Base-by-base conservation (phyloP, 2,113 vertebrate genomes). In the Sebastes fasciatus region DNA sequence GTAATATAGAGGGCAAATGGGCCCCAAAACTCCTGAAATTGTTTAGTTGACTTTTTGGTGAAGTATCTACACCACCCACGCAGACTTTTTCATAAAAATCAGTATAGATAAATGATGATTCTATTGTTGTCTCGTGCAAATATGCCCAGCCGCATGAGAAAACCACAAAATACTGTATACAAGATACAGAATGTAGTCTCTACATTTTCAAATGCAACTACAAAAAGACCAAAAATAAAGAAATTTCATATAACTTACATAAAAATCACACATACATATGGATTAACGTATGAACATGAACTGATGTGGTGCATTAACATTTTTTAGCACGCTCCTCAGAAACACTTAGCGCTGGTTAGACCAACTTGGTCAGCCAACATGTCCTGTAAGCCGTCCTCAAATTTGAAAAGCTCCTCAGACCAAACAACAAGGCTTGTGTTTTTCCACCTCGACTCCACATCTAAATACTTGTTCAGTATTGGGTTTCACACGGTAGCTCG, bases 391-490 rank as follows among this genome's bases (percentile, higher is more conserved):
- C 79, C 61, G 14, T 76, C 68, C 71, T 77, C 87, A 89, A 77
- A 90, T 86, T 82, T 68, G 51, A 88, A 87, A 87, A 87, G 63
- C 85, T 94, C 79, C 74, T 76, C 73, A 80, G 85, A 84, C 85
- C 71, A 86, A 92, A 86, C 82, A 82, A 78, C 79, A 89, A 72
- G 49, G 14, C 65, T 83, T 64, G 49, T 89, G 87, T 89, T 90
- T 86, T 84, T 85, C 72, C 79, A 89, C 89, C 70, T 90, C 79
- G n/a, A 67, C 79, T 87, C 79, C 84, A 86, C 82, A 87, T 88
- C 86, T 87, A 91, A 91, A 88, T 91, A 91, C 82, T 88, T 89
- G 75, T 83, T 90, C 86, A 93, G 90, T 73, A 40, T 86, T 92
- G 82, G 62, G 78, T 92, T 94, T 92, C 89, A 89, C 73, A 60